These are phyloP conservation scores for Acanthosepion esculentum DNA, from an alignment of 2,888 invertebrate species.

Conservation along the genomic window DNA sequence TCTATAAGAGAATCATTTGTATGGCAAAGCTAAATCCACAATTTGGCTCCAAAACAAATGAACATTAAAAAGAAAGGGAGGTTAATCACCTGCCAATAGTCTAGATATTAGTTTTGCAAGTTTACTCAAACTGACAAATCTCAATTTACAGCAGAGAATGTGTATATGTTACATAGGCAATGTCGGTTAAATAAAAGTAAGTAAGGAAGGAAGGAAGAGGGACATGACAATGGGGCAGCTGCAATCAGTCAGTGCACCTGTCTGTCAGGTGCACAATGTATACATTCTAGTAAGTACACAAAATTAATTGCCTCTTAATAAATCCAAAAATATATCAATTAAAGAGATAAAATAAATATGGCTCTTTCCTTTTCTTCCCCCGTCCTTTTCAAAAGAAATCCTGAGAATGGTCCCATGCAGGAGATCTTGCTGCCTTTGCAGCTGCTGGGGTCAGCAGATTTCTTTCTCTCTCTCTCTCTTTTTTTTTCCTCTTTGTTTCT, in stretches of 20 bases:
- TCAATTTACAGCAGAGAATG: background rate
- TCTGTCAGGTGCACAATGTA: background rate
- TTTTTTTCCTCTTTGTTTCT: too few species aligned
- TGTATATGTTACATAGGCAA: background rate
- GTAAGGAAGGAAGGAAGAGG: too few species aligned
- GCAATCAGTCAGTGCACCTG: background rate
- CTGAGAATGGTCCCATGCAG: slow-evolving; percentile 4
- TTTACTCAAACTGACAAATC: background rate
- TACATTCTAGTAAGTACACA: background rate
- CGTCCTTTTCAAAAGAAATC: background rate
- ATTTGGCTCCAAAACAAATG: background rate
- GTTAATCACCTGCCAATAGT: background rate
- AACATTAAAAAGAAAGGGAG: too few species aligned
- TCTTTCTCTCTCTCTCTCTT: too few species aligned
- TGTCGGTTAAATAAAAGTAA: too few species aligned
- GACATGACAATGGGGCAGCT: background rate
- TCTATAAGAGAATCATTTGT: background rate
- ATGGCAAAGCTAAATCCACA: background rate
- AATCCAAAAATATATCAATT: background rate
- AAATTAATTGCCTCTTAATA: background rate
- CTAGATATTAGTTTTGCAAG: background rate
- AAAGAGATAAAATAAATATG: background rate
- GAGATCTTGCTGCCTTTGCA: background rate
- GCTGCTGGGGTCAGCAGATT: background rate
- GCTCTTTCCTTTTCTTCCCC: slow-evolving; percentile 5